A percentile compares a stretch with the other conserved stretches of the same genome.
Conservation (phyloP, 1,140 invertebrate genomes). For the Saccostrea echinata region DNA sequence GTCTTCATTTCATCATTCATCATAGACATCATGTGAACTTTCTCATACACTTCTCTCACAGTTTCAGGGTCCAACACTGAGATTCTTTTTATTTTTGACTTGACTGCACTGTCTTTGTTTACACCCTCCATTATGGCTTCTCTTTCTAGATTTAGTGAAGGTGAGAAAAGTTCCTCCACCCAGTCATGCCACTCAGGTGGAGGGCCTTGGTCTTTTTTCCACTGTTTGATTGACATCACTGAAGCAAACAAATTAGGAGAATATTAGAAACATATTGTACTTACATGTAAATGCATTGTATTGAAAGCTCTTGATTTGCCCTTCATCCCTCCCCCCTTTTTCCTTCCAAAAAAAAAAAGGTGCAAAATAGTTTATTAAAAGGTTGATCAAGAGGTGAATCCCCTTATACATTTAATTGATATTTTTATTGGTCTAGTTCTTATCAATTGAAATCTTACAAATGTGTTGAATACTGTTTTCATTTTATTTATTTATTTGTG, state of each 20-base stretch:
- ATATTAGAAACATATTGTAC: background rate
- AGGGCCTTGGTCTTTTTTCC: slow-evolving; percentile 10
- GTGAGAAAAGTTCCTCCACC: slow-evolving; percentile 64
- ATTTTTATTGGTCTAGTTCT: no score
- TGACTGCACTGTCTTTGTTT: slow-evolving; percentile 47
- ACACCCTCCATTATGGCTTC: slow-evolving; percentile 54
- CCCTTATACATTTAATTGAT: no score
- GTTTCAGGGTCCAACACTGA: slow-evolving; percentile 63
- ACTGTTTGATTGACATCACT: background rate
- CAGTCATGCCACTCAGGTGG: slow-evolving; percentile 60
- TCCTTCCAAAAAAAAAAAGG: no score
- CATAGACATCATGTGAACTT: slow-evolving; percentile 59
- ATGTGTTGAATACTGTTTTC: no score
- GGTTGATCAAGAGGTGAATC: no score
- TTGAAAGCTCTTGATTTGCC: no score
- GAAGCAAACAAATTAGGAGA: background rate
- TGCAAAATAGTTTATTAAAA: no score
- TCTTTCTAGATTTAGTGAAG: slow-evolving; percentile 52
- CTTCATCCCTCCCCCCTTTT: no score
- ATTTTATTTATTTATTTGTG: no score
- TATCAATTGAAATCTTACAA: no score
- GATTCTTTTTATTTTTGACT: slow-evolving; percentile 59
- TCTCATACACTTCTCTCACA: slow-evolving; percentile 63
- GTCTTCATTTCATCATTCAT: slow-evolving; percentile 64
- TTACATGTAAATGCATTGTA: no score